A percentile compares a stretch with the other conserved stretches of the same genome.
Conservation (phyloP, 2,888 invertebrate species). For the Hoplodrina blanda region DNA sequence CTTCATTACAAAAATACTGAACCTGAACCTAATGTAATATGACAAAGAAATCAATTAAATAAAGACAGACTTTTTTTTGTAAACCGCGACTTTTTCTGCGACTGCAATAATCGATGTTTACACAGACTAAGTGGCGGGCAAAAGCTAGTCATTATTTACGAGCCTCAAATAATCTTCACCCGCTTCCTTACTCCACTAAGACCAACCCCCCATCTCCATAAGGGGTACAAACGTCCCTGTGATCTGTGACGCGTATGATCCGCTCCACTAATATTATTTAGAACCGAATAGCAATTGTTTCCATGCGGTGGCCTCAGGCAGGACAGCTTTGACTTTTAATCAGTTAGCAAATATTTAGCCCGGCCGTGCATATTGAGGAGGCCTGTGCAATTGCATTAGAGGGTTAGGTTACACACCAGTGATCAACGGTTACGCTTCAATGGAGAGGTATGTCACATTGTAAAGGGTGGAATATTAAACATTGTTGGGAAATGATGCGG, state of each 20-base stretch:
- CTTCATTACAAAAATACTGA: too few species aligned
- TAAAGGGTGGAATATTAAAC: slow-evolving; percentile 64
- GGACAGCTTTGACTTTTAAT: slow-evolving; percentile 89
- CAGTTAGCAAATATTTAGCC: slow-evolving; percentile 87
- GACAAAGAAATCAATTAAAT: too few species aligned
- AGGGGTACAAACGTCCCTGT: slow-evolving; percentile 74
- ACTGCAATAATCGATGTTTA: too few species aligned
- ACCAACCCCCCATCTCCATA: slow-evolving; percentile 46
- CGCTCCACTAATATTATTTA: slow-evolving; percentile 87
- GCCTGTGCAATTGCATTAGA: slow-evolving; percentile 88
- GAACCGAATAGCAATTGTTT: slow-evolving; percentile 80
- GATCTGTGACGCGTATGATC: slow-evolving; percentile 85
- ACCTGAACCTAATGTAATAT: too few species aligned
- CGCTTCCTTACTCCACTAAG: slow-evolving; percentile 29
- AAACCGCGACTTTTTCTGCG: too few species aligned
- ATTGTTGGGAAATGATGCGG: slow-evolving; percentile 48
- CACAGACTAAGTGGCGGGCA: too few species aligned
- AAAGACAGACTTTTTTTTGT: too few species aligned
- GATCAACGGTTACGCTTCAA: slow-evolving; percentile 74
- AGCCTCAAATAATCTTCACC: neutral
- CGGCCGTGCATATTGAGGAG: slow-evolving; percentile 86
- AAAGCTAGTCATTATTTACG: neutral
- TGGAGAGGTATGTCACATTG: slow-evolving; percentile 81
- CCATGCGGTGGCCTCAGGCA: slow-evolving; percentile 80
- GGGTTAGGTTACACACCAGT: slow-evolving; percentile 76